A percentile compares a stretch with the other conserved stretches of the same genome.
phyloP scores from a whole-genome alignment of 2,888 invertebrate genomes.

The Neria commutata region DNA sequence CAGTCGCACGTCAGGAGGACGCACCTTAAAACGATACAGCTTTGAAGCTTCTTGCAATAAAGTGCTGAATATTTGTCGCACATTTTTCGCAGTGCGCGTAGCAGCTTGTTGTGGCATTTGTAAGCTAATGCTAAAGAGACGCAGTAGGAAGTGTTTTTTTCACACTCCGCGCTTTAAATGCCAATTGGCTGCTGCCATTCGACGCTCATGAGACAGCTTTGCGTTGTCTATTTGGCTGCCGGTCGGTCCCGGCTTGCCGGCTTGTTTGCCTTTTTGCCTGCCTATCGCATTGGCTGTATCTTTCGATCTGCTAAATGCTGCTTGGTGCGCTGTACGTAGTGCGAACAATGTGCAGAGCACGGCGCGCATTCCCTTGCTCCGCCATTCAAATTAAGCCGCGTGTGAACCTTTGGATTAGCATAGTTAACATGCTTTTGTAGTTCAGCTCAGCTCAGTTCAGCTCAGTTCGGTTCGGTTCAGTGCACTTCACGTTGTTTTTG shows the following conservation, averaged over 20 bases:
- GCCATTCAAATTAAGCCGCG: constrained; percentile 10
- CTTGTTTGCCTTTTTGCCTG: constrained; percentile 46
- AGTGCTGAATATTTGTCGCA: background rate
- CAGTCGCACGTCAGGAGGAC: constrained; percentile 37
- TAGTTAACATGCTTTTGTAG: background rate
- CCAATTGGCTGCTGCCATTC: too few species aligned
- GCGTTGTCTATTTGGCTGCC: background rate
- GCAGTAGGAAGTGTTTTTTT: too few species aligned
- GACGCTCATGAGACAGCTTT: too few species aligned
- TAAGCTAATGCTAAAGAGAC: background rate
- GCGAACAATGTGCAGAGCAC: constrained; percentile 37
- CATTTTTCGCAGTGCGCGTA: constrained; percentile 1
- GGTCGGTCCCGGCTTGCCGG: background rate
- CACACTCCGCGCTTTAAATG: background rate
- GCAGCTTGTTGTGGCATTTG: constrained; percentile 3
- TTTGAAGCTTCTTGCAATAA: background rate
- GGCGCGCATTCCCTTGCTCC: background rate
- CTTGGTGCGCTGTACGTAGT: constrained; percentile 33
- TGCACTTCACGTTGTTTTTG: too few species aligned
- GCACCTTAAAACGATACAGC: constrained; percentile 42
- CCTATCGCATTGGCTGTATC: too few species aligned
- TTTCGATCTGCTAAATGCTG: too few species aligned
- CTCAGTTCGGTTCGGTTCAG: too few species aligned
- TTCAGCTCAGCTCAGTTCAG: too few species aligned
- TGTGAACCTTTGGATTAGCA: constrained; percentile 15